These are phyloP conservation scores for Teleogryllus occipitalis DNA, from an alignment of 1,140 invertebrate genomes.

Conservation along the genomic window DNA sequence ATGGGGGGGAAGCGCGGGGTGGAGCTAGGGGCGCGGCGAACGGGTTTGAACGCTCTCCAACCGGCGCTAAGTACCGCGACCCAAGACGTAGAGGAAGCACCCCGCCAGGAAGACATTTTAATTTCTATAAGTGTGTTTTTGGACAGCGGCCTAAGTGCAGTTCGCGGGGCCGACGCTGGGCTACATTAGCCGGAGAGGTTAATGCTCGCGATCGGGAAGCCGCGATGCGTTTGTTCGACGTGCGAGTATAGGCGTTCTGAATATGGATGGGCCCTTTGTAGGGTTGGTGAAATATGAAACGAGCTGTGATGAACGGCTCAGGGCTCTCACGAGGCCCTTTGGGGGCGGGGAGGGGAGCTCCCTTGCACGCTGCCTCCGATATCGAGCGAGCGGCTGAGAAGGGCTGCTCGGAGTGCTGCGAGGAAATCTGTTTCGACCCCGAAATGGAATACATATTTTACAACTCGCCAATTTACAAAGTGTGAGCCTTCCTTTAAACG, in stretches of 20 bases:
- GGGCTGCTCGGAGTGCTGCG: not conserved
- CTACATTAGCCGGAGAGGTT: not conserved
- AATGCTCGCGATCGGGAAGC: not conserved
- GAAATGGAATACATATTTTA: not conserved
- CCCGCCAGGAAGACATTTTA: not conserved
- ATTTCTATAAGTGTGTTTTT: conserved; percentile 6
- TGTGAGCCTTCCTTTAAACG: not conserved
- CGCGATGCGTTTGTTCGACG: not conserved
- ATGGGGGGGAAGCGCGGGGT: too few species aligned
- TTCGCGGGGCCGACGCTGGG: not conserved
- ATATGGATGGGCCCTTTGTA: not conserved
- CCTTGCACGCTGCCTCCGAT: not conserved
- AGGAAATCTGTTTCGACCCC: not conserved
- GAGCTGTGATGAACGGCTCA: not conserved
- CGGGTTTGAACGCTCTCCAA: not conserved
- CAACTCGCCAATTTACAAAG: not conserved
- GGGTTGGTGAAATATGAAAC: not conserved
- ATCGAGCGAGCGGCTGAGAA: too few species aligned
- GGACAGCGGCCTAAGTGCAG: not conserved
- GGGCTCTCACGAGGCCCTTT: not conserved
- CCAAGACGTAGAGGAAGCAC: not conserved
- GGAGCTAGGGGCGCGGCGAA: too few species aligned
- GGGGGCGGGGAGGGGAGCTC: not conserved
- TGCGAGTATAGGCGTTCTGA: not conserved
- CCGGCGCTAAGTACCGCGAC: not conserved